Evolutionary conservation across 2,888 invertebrate species (phyloP).

Genomic region (Formica aserva): DNA sequence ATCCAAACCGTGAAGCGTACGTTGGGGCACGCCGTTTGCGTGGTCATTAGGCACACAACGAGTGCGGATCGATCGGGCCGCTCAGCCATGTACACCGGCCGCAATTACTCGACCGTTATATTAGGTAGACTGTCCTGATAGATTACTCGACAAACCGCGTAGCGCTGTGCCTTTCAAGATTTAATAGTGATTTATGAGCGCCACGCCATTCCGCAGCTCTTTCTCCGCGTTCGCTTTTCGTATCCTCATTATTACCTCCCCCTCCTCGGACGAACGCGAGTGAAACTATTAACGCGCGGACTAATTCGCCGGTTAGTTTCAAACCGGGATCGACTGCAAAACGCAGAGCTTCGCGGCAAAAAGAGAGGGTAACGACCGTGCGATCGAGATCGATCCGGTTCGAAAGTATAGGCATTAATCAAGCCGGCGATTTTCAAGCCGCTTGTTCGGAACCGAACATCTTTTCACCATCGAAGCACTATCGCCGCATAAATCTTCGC

Average conservation of each 20-base stretch:
- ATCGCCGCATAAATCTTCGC: conserved; percentile 47
- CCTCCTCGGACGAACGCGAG: background rate
- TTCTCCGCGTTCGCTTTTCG: background rate
- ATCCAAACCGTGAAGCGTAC: conserved; percentile 49
- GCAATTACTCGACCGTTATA: conserved; percentile 77
- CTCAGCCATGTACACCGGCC: conserved; percentile 69
- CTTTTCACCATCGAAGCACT: conserved; percentile 17
- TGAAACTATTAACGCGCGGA: conserved; percentile 33
- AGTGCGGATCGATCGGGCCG: conserved; percentile 77
- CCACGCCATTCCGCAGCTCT: conserved; percentile 14
- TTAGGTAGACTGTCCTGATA: conserved; percentile 79
- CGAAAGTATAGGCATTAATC: conserved; percentile 31
- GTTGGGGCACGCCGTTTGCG: conserved; percentile 63
- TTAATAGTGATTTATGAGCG: conserved; percentile 83
- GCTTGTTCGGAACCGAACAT: background rate
- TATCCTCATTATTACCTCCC: conserved; percentile 33
- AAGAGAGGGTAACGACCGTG: background rate
- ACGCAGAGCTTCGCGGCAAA: background rate
- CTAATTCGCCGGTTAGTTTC: conserved; percentile 36
- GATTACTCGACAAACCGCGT: conserved; percentile 80
- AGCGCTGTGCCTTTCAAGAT: conserved; percentile 79
- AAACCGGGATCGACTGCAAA: background rate
- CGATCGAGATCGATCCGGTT: conserved; percentile 32
- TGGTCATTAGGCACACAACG: conserved; percentile 72
- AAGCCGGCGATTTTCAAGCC: conserved; percentile 8